Percentiles rank a stretch among this genome's conserved stretches.
These are phyloP conservation scores for Diogma glabrata DNA, from an alignment of 2,888 invertebrate species.

Conservation along the genomic window DNA sequence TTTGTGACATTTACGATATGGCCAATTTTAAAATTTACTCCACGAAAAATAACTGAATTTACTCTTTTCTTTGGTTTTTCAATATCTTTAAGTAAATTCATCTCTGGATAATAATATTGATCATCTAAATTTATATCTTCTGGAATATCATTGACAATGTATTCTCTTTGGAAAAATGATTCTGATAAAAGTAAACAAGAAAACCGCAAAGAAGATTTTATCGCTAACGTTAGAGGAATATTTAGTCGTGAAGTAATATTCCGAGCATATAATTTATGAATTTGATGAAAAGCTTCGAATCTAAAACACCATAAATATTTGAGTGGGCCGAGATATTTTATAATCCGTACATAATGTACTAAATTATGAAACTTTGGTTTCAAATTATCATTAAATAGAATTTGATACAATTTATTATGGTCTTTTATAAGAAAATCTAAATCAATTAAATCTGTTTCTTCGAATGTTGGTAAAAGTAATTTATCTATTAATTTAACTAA, in stretches of 20 bases:
- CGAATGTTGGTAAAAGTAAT: constrained; percentile 12
- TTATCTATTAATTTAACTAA: no score
- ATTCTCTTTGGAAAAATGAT: no score
- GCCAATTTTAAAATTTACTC: no score
- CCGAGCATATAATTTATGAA: constrained; percentile 15
- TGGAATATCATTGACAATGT: no score
- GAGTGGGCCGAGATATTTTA: background rate
- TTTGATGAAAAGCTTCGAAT: constrained; percentile 16
- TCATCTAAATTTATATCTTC: no score
- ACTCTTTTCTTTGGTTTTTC: no score
- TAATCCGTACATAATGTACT: constrained; percentile 11
- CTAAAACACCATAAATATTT: constrained; percentile 3
- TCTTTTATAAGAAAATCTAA: constrained; percentile 13
- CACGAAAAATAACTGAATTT: no score
- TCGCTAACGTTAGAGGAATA: constrained; percentile 15
- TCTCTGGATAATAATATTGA: no score
- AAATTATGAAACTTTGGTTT: constrained; percentile 16
- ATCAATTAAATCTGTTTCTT: constrained; percentile 11
- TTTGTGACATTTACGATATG: no score
- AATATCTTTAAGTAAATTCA: no score
- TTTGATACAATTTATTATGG: constrained; percentile 12
- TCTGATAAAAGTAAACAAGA: no score
- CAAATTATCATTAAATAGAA: constrained; percentile 11
- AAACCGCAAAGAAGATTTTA: constrained; percentile 15
- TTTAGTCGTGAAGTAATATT: constrained; percentile 17